Evolutionary conservation across 2,113 vertebrate species (phyloP), one percentile per base, ranked within the genome.

Genomic region (Prinia subflava): DNA sequence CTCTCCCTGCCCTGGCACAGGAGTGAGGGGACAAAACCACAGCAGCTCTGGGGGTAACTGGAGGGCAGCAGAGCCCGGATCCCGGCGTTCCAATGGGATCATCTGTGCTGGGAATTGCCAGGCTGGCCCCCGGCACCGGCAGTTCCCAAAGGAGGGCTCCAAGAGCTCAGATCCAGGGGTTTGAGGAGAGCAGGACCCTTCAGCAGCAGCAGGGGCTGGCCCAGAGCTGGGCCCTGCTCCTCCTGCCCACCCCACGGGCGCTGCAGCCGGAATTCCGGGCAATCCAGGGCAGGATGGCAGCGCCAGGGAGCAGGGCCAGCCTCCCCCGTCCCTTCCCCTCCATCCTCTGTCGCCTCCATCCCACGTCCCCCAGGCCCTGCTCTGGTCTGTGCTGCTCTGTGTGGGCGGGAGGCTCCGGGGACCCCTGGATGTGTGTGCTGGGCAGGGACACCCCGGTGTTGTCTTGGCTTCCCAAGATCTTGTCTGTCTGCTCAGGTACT

Each of bases 201-300:
- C 1, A 62, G 81, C 63, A 83, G 69, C 37, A 63, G 7, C 37
- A 2, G 9, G 39, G 30, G 25, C 78, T 27, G 37, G 37, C 64
- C n/a, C 6, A 2, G 17, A 46, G 27, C 46, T 9, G 7, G 1
- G 57, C 33, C 1, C 57, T 2, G 31, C 80, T 33, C 13, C 8
- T 4, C 37, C 8, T 14, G 27, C 68, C 20, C 1, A 30, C 2
- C 20, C 41, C 55, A 18, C 13, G 0, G 0, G 0, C 0, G 35
- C 24, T 4, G 4, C 2, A 24, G 9, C 37, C 3, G 27, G 22
- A 16, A 50, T 78, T 52, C 27, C 60, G 1, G 6, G 76, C 42
- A 1, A 4, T 9, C 10, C 35, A 23, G 9, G 62, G 0, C 6
- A 24, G 57, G 30, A 12, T 19, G 25, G 3, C 63, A 11, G 4